These are phyloP conservation scores for Pygathrix nemaeus DNA, from an alignment of 2,113 vertebrate genomes.

Conservation along the genomic window DNA sequence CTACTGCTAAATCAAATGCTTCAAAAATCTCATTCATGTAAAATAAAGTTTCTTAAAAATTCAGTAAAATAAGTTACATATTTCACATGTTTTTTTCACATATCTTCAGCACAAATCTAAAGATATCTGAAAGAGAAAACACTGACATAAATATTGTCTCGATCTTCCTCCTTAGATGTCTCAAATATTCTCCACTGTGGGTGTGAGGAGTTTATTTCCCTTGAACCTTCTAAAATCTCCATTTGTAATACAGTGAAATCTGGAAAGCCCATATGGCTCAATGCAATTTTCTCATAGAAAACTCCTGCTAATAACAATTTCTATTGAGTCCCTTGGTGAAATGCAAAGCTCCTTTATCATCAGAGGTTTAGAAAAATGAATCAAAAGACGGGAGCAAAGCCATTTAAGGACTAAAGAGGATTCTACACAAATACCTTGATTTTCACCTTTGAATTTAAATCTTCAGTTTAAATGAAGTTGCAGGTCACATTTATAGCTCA, in stretches of 20 bases:
- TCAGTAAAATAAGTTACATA: neutral
- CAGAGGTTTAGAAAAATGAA: slow-evolving; percentile 36
- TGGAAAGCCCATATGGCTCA: slow-evolving; percentile 27
- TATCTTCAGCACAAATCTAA: slow-evolving; percentile 17
- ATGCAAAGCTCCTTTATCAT: slow-evolving; percentile 49
- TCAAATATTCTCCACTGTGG: slow-evolving; percentile 17
- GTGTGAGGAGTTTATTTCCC: slow-evolving; percentile 48
- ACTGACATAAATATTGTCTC: neutral
- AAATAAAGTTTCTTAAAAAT: neutral
- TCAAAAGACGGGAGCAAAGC: neutral
- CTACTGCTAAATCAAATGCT: neutral
- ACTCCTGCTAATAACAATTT: slow-evolving; percentile 55
- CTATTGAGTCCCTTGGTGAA: slow-evolving; percentile 32
- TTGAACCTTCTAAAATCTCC: slow-evolving; percentile 14
- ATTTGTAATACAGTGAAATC: slow-evolving; percentile 51
- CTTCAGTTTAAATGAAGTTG: neutral
- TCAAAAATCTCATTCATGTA: neutral
- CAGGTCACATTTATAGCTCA: neutral
- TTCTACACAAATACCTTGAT: neutral
- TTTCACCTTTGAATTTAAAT: neutral
- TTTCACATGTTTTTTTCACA: neutral
- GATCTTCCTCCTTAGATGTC: neutral
- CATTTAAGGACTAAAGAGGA: neutral
- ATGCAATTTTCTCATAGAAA: slow-evolving; percentile 65
- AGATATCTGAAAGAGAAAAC: neutral